Conservation (phyloP, 2,888 invertebrate species). For the Campaea margaritaria region DNA sequence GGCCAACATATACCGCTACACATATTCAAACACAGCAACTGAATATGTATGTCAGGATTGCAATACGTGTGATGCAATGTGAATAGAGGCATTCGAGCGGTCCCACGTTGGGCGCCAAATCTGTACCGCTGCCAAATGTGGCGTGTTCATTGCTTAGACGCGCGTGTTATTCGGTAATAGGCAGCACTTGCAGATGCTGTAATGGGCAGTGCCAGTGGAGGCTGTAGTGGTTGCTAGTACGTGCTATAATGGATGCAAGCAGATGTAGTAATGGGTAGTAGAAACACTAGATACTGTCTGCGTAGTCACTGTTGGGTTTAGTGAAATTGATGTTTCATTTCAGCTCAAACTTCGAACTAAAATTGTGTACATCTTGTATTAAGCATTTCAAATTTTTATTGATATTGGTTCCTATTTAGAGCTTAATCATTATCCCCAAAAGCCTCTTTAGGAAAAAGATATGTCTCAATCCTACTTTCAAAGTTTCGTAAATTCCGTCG, state of each 20-base stretch:
- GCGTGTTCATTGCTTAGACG: conserved; percentile 24
- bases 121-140: conserved; percentile 38
- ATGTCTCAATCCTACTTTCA: conserved; percentile 33
- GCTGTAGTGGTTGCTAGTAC: neutral
- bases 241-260: neutral
- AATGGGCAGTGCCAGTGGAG: neutral
- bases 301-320: neutral
- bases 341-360: too few species aligned
- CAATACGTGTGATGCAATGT: conserved; percentile 10
- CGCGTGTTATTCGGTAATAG: conserved; percentile 23
- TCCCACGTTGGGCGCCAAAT: conserved; percentile 40
- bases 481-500: conserved; percentile 33
- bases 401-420: neutral
- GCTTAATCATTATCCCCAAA: conserved; percentile 8
- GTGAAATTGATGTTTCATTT: neutral
- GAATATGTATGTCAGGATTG: conserved; percentile 3
- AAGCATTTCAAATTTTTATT: too few species aligned
- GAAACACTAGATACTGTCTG: too few species aligned
- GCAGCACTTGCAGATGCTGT: conserved; percentile 14
- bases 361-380: too few species aligned
- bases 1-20: neutral
- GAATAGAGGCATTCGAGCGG: conserved; percentile 23
- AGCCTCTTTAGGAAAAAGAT: conserved; percentile 29
- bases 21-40: conserved; percentile 13
- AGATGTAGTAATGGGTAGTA: neutral